phyloP scores from a whole-genome alignment of 2,113 vertebrate genomes.

The Sander lucioperca region DNA sequence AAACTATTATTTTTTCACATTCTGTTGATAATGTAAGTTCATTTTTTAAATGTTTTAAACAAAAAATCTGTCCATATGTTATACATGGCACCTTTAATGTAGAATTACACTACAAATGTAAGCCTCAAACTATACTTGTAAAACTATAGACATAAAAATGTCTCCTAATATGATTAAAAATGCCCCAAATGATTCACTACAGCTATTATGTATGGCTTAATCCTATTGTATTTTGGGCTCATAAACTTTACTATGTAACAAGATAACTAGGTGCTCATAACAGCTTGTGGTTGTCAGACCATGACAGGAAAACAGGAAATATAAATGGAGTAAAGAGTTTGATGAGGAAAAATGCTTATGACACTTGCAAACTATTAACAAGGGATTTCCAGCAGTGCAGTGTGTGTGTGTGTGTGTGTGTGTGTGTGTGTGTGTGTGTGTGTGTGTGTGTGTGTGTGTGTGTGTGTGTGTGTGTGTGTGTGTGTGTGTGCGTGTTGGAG shows the following conservation, averaged over 20 bases:
- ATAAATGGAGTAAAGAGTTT: slow-evolving; percentile 40
- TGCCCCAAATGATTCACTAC: background rate
- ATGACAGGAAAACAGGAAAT: slow-evolving; percentile 48
- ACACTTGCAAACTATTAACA: slow-evolving; percentile 46
- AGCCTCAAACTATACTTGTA: background rate
- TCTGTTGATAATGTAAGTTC: too few species aligned
- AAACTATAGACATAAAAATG: background rate
- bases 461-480: background rate
- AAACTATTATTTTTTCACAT: too few species aligned
- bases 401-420: background rate
- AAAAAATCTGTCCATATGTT: too few species aligned
- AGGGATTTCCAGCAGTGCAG: slow-evolving; percentile 14
- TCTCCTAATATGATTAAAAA: background rate
- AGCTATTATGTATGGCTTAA: background rate
- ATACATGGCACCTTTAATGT: background rate
- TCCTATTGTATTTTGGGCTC: slow-evolving; percentile 29
- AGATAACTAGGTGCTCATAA: slow-evolving; percentile 36
- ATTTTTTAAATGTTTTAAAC: too few species aligned
- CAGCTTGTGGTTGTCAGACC: slow-evolving; percentile 57
- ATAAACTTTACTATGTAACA: slow-evolving; percentile 35
- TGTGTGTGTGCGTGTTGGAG: background rate
- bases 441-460: background rate
- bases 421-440: background rate
- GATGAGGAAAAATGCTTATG: slow-evolving; percentile 52
- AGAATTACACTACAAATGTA: background rate